Conservation (phyloP, 1,140 invertebrate species). For the Polypedilum vanderplanki region DNA sequence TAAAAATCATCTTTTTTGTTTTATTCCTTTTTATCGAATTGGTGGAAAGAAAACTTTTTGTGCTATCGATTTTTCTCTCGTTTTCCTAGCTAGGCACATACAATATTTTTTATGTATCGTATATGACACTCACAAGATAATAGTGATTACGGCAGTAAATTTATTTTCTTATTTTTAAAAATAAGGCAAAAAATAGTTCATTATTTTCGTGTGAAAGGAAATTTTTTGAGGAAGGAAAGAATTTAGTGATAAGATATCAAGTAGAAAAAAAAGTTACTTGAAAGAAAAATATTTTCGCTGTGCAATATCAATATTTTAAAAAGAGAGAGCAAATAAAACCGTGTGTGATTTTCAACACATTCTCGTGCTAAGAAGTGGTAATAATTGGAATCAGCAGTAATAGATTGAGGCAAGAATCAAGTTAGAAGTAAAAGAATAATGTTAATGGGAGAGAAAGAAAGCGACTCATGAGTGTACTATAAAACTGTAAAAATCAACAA, state of each 20-base stretch:
- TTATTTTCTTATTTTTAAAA: too few relatives aligned
- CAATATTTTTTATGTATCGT: background rate
- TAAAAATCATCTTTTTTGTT: conserved; percentile 1
- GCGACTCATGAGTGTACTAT: conserved; percentile 10
- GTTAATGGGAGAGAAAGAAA: conserved; percentile 18
- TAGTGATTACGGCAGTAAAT: background rate
- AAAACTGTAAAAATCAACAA: conserved; percentile 16
- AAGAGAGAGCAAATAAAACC: background rate
- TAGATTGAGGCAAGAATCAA: background rate
- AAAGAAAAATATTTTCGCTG: background rate
- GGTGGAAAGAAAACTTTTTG: background rate
- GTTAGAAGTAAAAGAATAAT: background rate
- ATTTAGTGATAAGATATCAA: background rate
- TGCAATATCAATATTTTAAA: background rate
- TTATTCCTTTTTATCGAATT: background rate
- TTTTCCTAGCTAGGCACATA: background rate
- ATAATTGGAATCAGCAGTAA: too few relatives aligned
- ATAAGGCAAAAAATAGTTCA: background rate
- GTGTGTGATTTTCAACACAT: background rate
- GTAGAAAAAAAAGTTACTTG: too few relatives aligned
- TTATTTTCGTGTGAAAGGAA: background rate
- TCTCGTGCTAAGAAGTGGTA: too few relatives aligned
- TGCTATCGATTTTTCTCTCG: conserved; percentile 11
- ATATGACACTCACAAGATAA: background rate
- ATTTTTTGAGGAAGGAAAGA: too few relatives aligned